Base-by-base conservation (phyloP, 1,140 invertebrate species). In the Caerostris extrusa region DNA sequence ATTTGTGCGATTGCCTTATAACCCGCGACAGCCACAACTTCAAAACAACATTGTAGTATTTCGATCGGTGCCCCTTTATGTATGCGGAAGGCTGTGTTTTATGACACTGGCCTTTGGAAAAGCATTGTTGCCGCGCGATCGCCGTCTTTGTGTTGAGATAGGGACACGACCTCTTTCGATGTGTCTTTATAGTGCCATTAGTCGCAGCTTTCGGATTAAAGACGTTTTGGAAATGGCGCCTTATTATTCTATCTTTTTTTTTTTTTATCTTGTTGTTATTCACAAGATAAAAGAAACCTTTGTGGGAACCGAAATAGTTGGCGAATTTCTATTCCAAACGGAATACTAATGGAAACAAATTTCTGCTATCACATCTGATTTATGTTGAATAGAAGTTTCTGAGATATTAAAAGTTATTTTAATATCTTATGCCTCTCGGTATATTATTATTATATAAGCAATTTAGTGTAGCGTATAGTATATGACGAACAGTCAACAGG, bases 81-180 rank as follows among this genome's bases (percentile, higher is more conserved):
- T 50, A 77, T 77, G 71, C 34, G 71, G 71, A 77, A 77, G 71
- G 50, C 71, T 77, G 50, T 77, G 53, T 34, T 77, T 77, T 77
- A 77, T 77, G 71, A 53, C 71, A 77, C 71, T 77, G 71, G 71
- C 71, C 71, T 77, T 77, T 77, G 34, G 61, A 67, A 67, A 17
- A 14, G 61, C 61, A 67, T 67, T 67, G 61, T 67, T 67, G 34
- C 34, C 34, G 34, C 19, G 19, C 53, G 71, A 12, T 34, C 71
- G 12, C 53, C 53, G 71, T 77, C 50, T 77, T 50, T 8, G n/a
- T 8, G 69, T 8, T 34, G 34, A 34, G 34, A 34, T 34, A 19
- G 69, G 69, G 34, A 53, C 50, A 14, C 71, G 71, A 77, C 71
- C 71, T 77, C 71, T 77, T 77, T 77, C 14, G 3, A 69, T 69